Evolutionary conservation across 2,888 invertebrate species (phyloP).

Genomic region (Ectemnius lituratus): DNA sequence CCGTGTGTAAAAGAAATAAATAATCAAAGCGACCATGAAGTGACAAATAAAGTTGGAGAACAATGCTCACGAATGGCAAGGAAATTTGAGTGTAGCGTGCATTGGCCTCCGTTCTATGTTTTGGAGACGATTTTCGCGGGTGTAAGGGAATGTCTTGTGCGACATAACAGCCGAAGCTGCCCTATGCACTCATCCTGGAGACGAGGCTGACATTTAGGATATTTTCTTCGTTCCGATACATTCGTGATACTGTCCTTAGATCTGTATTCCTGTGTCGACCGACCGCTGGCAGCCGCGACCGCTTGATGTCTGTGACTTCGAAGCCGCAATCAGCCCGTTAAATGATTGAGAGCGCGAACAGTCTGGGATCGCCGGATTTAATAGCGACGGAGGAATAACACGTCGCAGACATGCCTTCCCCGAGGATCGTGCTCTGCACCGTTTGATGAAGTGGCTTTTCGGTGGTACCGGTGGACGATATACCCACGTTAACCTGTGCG

Average conservation of each 20-base stretch:
- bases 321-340: conserved; percentile 39
- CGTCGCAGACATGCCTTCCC: conserved; percentile 43
- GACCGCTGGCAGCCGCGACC: conserved; percentile 40
- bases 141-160: conserved; percentile 44
- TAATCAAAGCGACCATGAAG: conserved; percentile 77
- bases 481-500: conserved; percentile 20
- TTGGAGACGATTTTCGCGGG: conserved; percentile 41
- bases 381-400: conserved; percentile 34
- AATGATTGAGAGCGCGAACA: conserved; percentile 42
- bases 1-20: conserved; percentile 77
- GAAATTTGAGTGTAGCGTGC: conserved; percentile 60
- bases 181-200: conserved; percentile 56
- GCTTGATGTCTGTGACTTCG: conserved; percentile 27
- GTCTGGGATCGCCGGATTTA: conserved; percentile 36
- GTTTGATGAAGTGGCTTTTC: conserved; percentile 28
- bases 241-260: conserved; percentile 31
- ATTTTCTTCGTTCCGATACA: conserved; percentile 52
- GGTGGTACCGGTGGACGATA: conserved; percentile 36
- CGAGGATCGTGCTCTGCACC: conserved; percentile 24
- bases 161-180: conserved; percentile 52
- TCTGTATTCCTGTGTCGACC: conserved; percentile 31
- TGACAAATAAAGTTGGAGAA: conserved; percentile 76
- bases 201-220: conserved; percentile 64
- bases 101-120: conserved; percentile 56
- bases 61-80: conserved; percentile 71